These are phyloP conservation scores for Ferdinandea cuprea DNA, from an alignment of 2,888 invertebrate species.

Conservation along the genomic window DNA sequence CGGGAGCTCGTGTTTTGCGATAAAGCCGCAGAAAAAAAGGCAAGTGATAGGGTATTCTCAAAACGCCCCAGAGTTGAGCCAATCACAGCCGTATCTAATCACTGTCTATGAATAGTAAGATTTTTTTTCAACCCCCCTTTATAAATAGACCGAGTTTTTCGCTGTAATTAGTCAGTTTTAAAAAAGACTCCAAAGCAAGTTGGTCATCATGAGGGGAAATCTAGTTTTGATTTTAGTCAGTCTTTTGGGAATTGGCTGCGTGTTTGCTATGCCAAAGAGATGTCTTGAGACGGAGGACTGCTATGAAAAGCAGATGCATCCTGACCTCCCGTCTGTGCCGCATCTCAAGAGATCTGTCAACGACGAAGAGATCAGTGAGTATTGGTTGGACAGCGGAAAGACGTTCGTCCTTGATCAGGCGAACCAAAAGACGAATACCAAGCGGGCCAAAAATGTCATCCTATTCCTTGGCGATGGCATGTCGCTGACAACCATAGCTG, in stretches of 20 bases:
- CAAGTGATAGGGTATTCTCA: background rate
- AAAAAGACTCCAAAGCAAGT: background rate
- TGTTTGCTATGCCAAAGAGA: conserved; percentile 76
- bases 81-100: too few species aligned
- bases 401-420: conserved; percentile 79
- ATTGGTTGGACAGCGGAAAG: conserved; percentile 78
- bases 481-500: conserved; percentile 92
- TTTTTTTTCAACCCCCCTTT: too few species aligned
- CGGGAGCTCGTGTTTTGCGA: too few species aligned
- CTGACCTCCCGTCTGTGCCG: conserved; percentile 75
- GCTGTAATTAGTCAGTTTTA: conserved; percentile 14
- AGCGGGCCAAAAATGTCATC: conserved; percentile 90
- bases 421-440: conserved; percentile 78
- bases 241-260: background rate
- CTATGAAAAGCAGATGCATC: conserved; percentile 79
- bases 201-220: conserved; percentile 16
- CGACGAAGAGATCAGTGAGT: conserved; percentile 77
- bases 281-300: conserved; percentile 77
- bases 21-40: background rate
- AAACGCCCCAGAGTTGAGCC: too few species aligned
- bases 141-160: too few species aligned
- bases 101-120: too few species aligned
- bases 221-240: background rate
- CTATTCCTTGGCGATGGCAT: conserved; percentile 95
- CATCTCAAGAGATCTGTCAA: conserved; percentile 27